Conservation (phyloP, 2,888 invertebrate species). For the Malthinus flaveolus region DNA sequence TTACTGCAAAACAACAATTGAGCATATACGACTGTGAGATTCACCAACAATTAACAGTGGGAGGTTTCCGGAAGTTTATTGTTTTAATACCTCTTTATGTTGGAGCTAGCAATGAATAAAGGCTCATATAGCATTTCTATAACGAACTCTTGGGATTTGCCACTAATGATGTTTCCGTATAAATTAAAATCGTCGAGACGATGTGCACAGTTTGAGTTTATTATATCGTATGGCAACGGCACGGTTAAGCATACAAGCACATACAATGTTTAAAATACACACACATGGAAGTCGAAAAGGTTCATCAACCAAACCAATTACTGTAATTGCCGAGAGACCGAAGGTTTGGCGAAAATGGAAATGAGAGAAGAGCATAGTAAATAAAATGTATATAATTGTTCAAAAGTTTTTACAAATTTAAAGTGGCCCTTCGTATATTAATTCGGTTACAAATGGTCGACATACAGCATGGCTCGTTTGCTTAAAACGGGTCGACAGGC, state of each 20-base stretch:
- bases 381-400: constrained; percentile 14
- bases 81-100: constrained; percentile 29
- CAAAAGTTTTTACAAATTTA: constrained; percentile 14
- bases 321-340: constrained; percentile 21
- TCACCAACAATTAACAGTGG: constrained; percentile 19
- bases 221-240: constrained; percentile 1
- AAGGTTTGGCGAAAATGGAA: constrained; percentile 12
- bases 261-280: constrained; percentile 1
- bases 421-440: no score
- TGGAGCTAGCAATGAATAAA: constrained; percentile 6
- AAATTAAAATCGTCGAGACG: constrained; percentile 18
- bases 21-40: constrained; percentile 27
- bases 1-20: constrained; percentile 27
- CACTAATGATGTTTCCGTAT: constrained; percentile 21
- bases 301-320: constrained; percentile 22
- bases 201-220: constrained; percentile 6
- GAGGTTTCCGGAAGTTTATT: constrained; percentile 33
- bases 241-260: background rate
- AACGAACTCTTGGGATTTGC: constrained; percentile 16
- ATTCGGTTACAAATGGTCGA: no score
- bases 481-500: no score
- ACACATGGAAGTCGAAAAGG: constrained; percentile 15
- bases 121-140: constrained; percentile 15
- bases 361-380: constrained; percentile 11
- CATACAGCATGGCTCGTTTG: no score